These are phyloP conservation scores for Timandra comae DNA, from an alignment of 2,888 invertebrate genomes.

Conservation along the genomic window DNA sequence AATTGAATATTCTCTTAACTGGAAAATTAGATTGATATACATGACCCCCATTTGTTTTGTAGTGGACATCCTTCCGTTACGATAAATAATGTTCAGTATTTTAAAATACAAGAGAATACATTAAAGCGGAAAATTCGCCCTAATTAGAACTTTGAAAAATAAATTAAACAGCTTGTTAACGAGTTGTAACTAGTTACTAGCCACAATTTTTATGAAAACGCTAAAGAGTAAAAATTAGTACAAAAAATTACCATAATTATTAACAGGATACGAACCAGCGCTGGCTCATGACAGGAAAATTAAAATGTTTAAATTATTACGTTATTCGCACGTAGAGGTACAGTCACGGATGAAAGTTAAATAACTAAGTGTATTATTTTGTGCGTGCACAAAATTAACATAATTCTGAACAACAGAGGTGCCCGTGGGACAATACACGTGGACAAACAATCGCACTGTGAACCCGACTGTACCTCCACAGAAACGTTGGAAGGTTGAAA, in stretches of 20 bases:
- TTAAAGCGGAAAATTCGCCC: too few species aligned
- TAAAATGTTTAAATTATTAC: constrained; percentile 22
- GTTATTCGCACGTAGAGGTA: constrained; percentile 20
- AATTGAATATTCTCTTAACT: too few species aligned
- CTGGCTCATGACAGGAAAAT: not conserved
- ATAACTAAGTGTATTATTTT: constrained; percentile 19
- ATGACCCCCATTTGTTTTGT: too few species aligned
- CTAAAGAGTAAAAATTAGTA: constrained; percentile 6
- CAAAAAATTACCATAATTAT: constrained; percentile 37
- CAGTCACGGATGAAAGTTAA: constrained; percentile 43
- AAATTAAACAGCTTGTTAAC: too few species aligned
- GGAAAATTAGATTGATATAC: too few species aligned
- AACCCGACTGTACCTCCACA: constrained; percentile 24
- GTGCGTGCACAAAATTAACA: constrained; percentile 58
- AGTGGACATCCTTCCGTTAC: too few species aligned
- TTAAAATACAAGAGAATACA: too few species aligned
- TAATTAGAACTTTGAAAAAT: too few species aligned
- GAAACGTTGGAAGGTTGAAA: constrained; percentile 16
- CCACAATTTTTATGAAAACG: too few species aligned
- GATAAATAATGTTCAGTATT: too few species aligned
- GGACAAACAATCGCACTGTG: constrained; percentile 48
- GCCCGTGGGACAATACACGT: constrained; percentile 60
- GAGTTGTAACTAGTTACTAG: too few species aligned
- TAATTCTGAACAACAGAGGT: constrained; percentile 58
- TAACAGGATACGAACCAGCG: not conserved